A percentile compares a stretch with the other conserved stretches of the same genome.
Evolutionary conservation across 2,113 vertebrate genomes (phyloP).

Genomic region (Hyperoodon ampullatus): DNA sequence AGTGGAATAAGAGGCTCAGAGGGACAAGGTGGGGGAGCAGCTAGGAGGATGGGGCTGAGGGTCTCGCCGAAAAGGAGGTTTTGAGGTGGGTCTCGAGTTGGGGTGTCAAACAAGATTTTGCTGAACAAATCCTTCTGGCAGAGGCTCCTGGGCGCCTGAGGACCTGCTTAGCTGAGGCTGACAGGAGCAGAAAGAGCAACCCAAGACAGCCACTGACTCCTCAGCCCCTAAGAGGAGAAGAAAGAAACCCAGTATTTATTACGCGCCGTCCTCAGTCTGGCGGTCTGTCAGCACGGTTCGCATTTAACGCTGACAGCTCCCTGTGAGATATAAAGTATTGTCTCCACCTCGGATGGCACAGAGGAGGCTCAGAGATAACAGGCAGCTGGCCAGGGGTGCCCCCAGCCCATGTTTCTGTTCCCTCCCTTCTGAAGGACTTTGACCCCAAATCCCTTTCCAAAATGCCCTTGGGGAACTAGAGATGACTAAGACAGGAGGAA

Average conservation of each 20-base stretch:
- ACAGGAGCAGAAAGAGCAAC: not conserved
- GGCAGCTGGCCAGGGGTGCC: not conserved
- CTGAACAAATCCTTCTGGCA: not conserved
- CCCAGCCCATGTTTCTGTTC: not conserved
- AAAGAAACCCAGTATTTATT: slow-evolving; percentile 4
- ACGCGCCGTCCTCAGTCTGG: not conserved
- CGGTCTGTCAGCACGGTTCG: not conserved
- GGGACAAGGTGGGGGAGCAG: not conserved
- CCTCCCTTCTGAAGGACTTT: not conserved
- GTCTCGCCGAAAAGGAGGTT: not conserved
- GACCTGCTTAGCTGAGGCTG: no score
- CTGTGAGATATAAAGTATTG: not conserved
- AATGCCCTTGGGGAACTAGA: not conserved
- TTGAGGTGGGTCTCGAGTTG: not conserved
- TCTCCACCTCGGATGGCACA: not conserved
- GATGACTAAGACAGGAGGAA: not conserved
- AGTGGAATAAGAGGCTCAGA: not conserved
- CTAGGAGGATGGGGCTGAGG: not conserved
- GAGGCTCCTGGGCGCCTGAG: not conserved
- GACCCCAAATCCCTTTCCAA: not conserved
- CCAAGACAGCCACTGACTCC: not conserved
- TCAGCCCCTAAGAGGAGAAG: not conserved
- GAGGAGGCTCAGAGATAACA: not conserved
- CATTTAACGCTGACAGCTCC: slow-evolving; percentile 25
- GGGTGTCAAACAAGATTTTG: not conserved